Evolutionary conservation across 2,113 vertebrate genomes (phyloP), one percentile per base, ranked within the genome.

Genomic region (Lepisosteus osseus): DNA sequence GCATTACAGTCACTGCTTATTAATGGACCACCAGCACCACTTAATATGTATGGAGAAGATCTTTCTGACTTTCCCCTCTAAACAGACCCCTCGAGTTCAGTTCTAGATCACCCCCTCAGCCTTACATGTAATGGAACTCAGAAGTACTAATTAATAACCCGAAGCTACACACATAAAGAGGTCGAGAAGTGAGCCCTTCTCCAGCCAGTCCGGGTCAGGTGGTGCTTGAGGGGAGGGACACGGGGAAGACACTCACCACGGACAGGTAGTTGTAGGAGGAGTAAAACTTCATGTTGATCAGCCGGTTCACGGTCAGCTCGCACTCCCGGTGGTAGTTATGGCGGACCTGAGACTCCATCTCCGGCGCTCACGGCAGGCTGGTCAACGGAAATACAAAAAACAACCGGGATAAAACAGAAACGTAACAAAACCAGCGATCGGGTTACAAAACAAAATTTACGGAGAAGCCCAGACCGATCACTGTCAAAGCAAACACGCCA

Each of bases 241-340:
- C 14, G 70, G 8, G 62, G 29, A 14, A 54, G n/a, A 6, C 9
- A 71, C 89, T 90, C 57, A 90, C 92, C 94, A 96, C 95, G 0
- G 94, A 94, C 1, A 90, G 81, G 84, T 94, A 94, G 65, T 85
- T 91, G 68, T 94, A 95, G 3, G 91, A 93, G 0, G 94, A 93
- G 0, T 81, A 90, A 17, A 95, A 77, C 88, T 96, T 93, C 80
- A 94, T 79, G 83, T 95, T 95, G 13, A 94, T 75, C 90, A 95
- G 93, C 3, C 82, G 77, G 78, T 95, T 94, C 68, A 95, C 67
- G 55, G 91, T 90, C 54, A 82, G 87, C 71, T 95, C 93, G 1
- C 84, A 89, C 41, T 95, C 93, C 0, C 85, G 84, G 79, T 94
- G 88, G 79, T 89, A 95, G 86, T 96, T 95, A 86, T 95, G 94